Evolutionary conservation across 92 coral and sea anemone genomes (phyloP), one percentile per base, ranked within the genome.

Genomic region (Epizoanthus fatuus): DNA sequence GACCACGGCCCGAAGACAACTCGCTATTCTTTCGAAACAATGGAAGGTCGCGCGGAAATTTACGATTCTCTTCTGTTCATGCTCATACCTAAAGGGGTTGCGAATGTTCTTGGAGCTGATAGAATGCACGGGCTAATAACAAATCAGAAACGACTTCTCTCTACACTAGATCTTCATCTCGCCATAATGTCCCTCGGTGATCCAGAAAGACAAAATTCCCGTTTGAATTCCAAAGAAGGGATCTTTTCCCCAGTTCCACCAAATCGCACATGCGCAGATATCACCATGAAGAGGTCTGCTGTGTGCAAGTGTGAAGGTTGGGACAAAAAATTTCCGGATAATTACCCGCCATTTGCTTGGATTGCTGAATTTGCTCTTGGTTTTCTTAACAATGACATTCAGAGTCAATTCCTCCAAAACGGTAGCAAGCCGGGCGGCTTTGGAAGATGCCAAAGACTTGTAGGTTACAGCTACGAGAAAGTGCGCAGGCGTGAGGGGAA

Each of bases 1-100:
- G 96, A 94, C 76, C 99, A 96, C 76, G 99, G 99, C 8, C 99
- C 99, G 8, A 94, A 96, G 86, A 95, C 95, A 19, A 94, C 99
- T 12, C 76, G 87, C 5, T 93, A 88, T 73, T 94, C 99, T 12
- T 92, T 94, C 37, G 76, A 93, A 22, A 88, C 93, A 22, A 93
- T 94, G 93, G 92, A 91, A 56, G 99, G 99, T n/a, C 87, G 98
- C 77, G 86, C 94, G 14, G 99, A 96, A 70, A 90, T 91, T 5
- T 96, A 96, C 82, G 99, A 96, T 74, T 89, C 99, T 4, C 77
- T 94, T 40, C 81, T 96, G 17, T 96, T 94, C 58, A 89, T 87
- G 81, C 82, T 96, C 16, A 91, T 96, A 15, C 95, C 99, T 1
- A 79, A 91, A 55, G 92, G 83, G 37, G 92, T 94, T 17, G 93